phyloP scores from a whole-genome alignment of 2,888 invertebrate genomes.

The Hirtodrosophila confusa region DNA sequence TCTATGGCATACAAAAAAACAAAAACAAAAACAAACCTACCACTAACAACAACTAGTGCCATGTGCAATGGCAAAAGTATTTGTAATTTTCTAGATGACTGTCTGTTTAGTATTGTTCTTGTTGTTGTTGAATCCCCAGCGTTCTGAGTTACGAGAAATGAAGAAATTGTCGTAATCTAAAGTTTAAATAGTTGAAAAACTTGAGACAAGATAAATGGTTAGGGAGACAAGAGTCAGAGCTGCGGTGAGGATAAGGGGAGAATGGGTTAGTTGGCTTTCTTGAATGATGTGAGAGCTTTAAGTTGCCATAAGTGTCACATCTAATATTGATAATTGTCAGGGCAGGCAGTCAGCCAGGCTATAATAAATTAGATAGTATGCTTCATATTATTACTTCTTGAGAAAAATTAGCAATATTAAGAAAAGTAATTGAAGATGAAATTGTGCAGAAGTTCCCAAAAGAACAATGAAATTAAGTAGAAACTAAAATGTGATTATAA shows the following conservation, averaged over 20 bases:
- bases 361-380: constrained; percentile 30
- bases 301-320: constrained; percentile 51
- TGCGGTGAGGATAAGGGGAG: neutral
- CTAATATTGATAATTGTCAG: constrained; percentile 50
- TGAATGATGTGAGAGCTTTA: constrained; percentile 52
- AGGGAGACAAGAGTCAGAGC: constrained; percentile 26
- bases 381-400: constrained; percentile 14
- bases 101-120: constrained; percentile 49
- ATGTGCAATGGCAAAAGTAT: constrained; percentile 72
- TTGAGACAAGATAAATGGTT: constrained; percentile 64
- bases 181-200: constrained; percentile 68
- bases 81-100: constrained; percentile 76
- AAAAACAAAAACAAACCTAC: constrained; percentile 8
- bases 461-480: neutral
- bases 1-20: constrained; percentile 43
- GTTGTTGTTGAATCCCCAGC: constrained; percentile 58
- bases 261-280: constrained; percentile 12
- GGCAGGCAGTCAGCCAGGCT: neutral
- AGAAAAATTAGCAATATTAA: neutral
- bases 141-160: constrained; percentile 68
- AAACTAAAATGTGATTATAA: no score
- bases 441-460: neutral
- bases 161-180: constrained; percentile 76
- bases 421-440: no score
- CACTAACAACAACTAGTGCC: constrained; percentile 22